Evolutionary conservation across 2,113 vertebrate species (phyloP), one percentile per base, ranked within the genome.

Genomic region (Thamnophis sirtalis): DNA sequence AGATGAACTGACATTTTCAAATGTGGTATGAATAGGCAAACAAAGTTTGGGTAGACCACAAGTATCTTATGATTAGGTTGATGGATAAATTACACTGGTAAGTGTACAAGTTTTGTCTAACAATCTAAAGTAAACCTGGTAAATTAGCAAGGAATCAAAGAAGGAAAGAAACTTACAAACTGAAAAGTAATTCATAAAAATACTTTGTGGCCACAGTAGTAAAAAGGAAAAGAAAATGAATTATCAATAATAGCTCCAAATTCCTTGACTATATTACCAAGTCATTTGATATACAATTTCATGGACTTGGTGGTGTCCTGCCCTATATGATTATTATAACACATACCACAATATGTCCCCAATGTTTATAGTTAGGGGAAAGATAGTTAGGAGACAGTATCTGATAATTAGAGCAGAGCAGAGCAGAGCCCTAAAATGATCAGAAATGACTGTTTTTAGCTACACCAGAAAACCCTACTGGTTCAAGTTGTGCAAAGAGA

Each of bases 1-100:
- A 97, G 97, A 97, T 97, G 97, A 98, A 97, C 95, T 97, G 92
- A 93, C 93, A 96, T 96, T 97, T 97, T 98, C 98, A 98, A 98
- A 97, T 96, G 95, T 96, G 90, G 93, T 90, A 97, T 97, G 97
- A 97, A 96, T 97, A 97, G 97, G 96, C 94, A 97, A 97, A 95
- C 96, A 97, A 96, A 97, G 91, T 97, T 97, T 97, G 94, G 96
- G 91, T 84, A 96, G 93, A 90, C 96, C 97, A 94, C 96, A 97
- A 97, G 96, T 97, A 97, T 97, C 96, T 96, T 88, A 86, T 96
- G 97, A 96, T 97, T 96, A 96, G 95, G 96, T 95, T 95, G 93
- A 94, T 87, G 58, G 93, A 93, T 95, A 91, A 96, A 96, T 94
- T 95, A 90, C 93, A 96, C 96, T 97, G 54, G 95, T 96, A 95